Evolutionary conservation across 2,797 vertebrate species (phyloP), one percentile per base, ranked within the genome.

Genomic region (Erethizon dorsatum): DNA sequence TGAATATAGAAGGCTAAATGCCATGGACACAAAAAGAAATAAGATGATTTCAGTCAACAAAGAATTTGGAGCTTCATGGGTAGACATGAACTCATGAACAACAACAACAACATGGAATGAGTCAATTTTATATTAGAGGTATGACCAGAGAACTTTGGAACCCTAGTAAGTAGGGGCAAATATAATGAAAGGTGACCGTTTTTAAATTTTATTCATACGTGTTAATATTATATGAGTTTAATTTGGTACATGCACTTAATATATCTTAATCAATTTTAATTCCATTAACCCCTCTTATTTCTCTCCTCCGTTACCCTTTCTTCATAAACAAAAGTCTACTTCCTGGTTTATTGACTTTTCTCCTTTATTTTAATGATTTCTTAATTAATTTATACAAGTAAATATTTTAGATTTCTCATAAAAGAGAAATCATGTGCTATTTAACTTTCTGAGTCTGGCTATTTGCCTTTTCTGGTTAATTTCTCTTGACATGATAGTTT

Each of bases 61-160:
- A 78, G 54, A 86, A 90, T 26, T 90, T 91, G 80, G 41, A 85
- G 8, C 22, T 71, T 94, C 41, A 26, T 65, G 18, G n/a, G 82
- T 14, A 84, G 31, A 87, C 59, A 87, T 1, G 65, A 17, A 85
- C n/a, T 88, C 26, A 20, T 77, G 15, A 92, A 67, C 15, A 85
- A n/a, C 26, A 69, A 88, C 59, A 52, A 61, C 41, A 93, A 96
- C 78, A 65, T n/a, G 73, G 20, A 86, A 77, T 92, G 59, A 79
- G 52, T 67, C 84, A 85, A 57, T 69, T 45, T 63, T 83, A 90
- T 77, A n/a, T 6, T 90, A 82, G 33, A 86, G 3, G 4, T 45
- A 82, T 95, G 67, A 41, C 2, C 56, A 79, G 87, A 63, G 54
- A 88, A 83, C 24, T 82, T 93, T 52, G 78, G 47, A 90, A 97